Evolutionary conservation across 2,888 invertebrate genomes (phyloP), one percentile per base, ranked within the genome.

Genomic region (Mamestra brassicae): DNA sequence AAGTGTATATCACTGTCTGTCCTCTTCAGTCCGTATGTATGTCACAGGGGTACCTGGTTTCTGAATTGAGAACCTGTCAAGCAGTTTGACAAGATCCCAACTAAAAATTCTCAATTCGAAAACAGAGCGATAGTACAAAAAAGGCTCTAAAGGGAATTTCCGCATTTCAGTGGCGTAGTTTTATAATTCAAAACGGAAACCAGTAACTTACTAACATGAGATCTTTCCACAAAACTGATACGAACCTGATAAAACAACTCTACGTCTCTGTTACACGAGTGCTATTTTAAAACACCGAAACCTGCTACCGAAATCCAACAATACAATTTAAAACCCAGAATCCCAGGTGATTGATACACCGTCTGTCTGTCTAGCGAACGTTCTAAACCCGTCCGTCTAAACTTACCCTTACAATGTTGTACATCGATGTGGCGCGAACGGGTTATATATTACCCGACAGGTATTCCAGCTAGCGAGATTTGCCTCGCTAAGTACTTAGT

Each of bases 401-500:
- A 82, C 79, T 73, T 71, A 67, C 67, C 76, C 75, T 81, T 70
- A 83, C 71, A 70, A 79, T 75, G 84, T 84, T 76, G 78, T 75
- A 78, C 80, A 75, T 85, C 81, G 76, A 87, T 55, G 67, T 65
- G 72, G 71, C 74, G 50, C 15, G 67, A 74, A 83, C 79, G 73
- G 71, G 76, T 85, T 75, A 85, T 85, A 83, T 79, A 85, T 78
- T 77, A 75, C 80, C 64, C 66, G 60, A 52, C 72, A 71, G 85
- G 79, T 79, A 78, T 80, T 75, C 80, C 67, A 82, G 78, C 78
- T 78, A 66, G 71, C 71, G 58, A 80, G 86, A 84, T 84, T 85
- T 85, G 85, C 70, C 76, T 79, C n/a, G 68, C 73, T 72, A 84
- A 81, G 79, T 84, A 81, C 78, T 58, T 61, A 50, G 50, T 65